Evolutionary conservation across 2,797 vertebrate genomes (phyloP).

Genomic region (Lindbergichthys nudifrons): DNA sequence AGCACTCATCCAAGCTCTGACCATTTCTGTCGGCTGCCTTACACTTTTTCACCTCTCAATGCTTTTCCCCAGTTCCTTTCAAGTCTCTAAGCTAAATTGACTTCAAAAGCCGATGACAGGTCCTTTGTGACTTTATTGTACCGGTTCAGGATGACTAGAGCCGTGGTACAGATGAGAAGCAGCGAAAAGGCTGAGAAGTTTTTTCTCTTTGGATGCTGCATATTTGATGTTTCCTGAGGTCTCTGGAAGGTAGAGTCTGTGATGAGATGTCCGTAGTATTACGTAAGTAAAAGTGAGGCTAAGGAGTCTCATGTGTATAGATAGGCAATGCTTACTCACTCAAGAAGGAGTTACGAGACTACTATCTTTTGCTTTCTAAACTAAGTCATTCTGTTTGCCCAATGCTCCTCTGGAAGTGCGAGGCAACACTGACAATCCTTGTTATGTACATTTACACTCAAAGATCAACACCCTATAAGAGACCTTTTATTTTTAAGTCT

Average conservation of each 20-base stretch:
- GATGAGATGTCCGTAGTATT: conserved; percentile 53
- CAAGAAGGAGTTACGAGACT: conserved; percentile 40
- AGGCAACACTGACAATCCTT: conserved; percentile 1
- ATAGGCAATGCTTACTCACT: conserved; percentile 20
- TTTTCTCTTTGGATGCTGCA: conserved; percentile 58
- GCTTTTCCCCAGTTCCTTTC: not conserved
- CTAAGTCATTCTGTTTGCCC: conserved; percentile 18
- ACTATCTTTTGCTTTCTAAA: not conserved
- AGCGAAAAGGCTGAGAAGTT: conserved; percentile 38
- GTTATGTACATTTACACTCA: not conserved
- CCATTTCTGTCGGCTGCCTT: not conserved
- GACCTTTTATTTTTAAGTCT: conserved; percentile 15
- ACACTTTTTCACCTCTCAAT: not conserved
- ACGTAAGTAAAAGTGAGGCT: conserved; percentile 57
- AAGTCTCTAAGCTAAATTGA: conserved; percentile 14
- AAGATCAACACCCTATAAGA: conserved; percentile 1
- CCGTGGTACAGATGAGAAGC: conserved; percentile 23
- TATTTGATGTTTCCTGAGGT: conserved; percentile 66
- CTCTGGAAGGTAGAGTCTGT: conserved; percentile 57
- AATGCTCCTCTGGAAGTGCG: not conserved
- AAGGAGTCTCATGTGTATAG: conserved; percentile 46
- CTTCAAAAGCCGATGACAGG: conserved; percentile 31
- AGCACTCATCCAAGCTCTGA: conserved; percentile 2
- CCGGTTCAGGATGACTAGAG: conserved; percentile 12
- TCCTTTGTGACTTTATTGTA: conserved; percentile 27